Conservation (phyloP, 2,797 vertebrate species). For the Thaleichthys pacificus region DNA sequence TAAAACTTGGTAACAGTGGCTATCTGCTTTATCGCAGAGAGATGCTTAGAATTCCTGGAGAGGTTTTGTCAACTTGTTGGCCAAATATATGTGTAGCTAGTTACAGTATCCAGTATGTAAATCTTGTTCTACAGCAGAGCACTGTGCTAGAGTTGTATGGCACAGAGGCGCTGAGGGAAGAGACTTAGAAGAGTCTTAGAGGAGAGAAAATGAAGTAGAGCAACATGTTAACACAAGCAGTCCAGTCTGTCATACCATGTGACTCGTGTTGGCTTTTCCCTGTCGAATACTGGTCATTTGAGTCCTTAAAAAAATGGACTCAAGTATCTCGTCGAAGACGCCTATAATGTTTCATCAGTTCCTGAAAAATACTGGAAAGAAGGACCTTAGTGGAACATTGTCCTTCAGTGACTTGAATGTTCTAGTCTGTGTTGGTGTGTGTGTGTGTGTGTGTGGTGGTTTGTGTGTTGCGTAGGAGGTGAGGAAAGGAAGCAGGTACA, state of each 20-base stretch:
- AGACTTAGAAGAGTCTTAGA: neutral
- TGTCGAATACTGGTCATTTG: neutral
- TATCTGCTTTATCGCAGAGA: conserved; percentile 10
- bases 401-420: neutral
- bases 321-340: neutral
- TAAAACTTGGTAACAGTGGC: conserved; percentile 8
- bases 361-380: neutral
- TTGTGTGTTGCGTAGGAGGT: neutral
- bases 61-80: conserved; percentile 7
- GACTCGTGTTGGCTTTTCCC: conserved; percentile 14
- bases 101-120: neutral
- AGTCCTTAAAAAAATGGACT: neutral
- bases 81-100: neutral
- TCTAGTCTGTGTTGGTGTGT: neutral
- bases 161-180: neutral
- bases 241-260: neutral
- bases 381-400: neutral
- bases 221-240: neutral
- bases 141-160: neutral
- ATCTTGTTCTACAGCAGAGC: conserved; percentile 11
- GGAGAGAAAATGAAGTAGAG: neutral
- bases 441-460: neutral
- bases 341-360: conserved; percentile 2
- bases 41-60: neutral
- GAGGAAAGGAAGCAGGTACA: neutral